A percentile compares a stretch with the other conserved stretches of the same genome.
phyloP scores from a whole-genome alignment of 2,113 vertebrate species.

The Percina caprodes region DNA sequence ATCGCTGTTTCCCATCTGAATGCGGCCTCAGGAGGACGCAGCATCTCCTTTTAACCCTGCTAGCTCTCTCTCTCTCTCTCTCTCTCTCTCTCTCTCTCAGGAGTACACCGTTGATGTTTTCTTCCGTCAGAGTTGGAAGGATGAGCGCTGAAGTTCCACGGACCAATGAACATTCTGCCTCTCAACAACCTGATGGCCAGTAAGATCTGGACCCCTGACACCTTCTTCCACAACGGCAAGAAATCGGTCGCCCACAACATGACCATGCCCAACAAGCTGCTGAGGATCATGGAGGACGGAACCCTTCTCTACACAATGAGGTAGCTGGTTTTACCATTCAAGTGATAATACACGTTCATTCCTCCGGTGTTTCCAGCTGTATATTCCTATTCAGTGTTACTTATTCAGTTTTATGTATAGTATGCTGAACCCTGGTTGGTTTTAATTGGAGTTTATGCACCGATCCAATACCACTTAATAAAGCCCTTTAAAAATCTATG shows the following conservation, averaged over 20 bases:
- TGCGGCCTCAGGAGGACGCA: too few species aligned
- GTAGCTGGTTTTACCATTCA: conserved; percentile 2
- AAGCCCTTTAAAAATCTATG: too few species aligned
- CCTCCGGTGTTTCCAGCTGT: not conserved
- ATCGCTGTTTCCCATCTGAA: too few species aligned
- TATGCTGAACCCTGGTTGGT: not conserved
- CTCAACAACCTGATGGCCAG: conserved; percentile 73
- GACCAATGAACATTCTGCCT: conserved; percentile 66
- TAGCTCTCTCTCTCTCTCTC: not conserved
- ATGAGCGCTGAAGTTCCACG: conserved; percentile 66
- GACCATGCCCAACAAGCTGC: conserved; percentile 71
- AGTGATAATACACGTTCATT: not conserved
- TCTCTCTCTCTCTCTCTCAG: conserved; percentile 19
- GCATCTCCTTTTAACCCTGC: not conserved
- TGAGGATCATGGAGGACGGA: conserved; percentile 69
- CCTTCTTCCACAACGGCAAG: conserved; percentile 69
- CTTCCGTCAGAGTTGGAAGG: conserved; percentile 71
- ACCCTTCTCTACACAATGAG: conserved; percentile 71
- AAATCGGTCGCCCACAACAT: conserved; percentile 72
- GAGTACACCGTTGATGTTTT: conserved; percentile 71
- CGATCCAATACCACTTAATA: too few species aligned
- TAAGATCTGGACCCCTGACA: conserved; percentile 71
- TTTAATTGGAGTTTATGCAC: not conserved
- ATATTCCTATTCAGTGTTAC: not conserved
- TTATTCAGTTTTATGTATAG: too few species aligned